Conservation (phyloP, 64 coral and sea anemone species). For the Stylophora pistillata region DNA sequence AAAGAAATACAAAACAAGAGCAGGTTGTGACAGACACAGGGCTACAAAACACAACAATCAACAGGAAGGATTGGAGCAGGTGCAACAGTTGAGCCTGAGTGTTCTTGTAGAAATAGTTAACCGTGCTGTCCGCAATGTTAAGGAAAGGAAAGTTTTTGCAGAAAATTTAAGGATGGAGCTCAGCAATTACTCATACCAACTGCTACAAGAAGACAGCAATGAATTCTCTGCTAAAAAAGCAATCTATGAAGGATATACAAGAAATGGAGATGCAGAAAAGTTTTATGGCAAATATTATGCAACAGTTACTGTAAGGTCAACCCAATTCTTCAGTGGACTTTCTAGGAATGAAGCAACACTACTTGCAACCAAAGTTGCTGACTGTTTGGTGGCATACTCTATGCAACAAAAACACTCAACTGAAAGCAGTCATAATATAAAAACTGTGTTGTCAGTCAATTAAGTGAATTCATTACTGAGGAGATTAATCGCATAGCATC, state of each 20-base stretch:
- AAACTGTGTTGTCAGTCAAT: too few species aligned
- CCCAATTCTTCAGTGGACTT: background rate
- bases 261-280: too few species aligned
- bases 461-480: too few species aligned
- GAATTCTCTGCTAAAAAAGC: conserved; percentile 50
- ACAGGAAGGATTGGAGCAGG: conserved; percentile 43
- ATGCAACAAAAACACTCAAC: conserved; percentile 16
- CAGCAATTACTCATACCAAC: conserved; percentile 30
- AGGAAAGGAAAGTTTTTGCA: too few species aligned
- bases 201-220: conserved; percentile 17
- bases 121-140: too few species aligned
- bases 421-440: background rate
- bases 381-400: background rate
- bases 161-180: too few species aligned
- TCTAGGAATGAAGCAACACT: background rate
- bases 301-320: background rate
- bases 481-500: too few species aligned
- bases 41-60: conserved; percentile 35
- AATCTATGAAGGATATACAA: too few species aligned
- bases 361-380: conserved; percentile 9
- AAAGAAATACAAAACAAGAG: conserved; percentile 48
- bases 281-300: conserved; percentile 64
- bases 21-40: conserved; percentile 45
- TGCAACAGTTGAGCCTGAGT: too few species aligned
- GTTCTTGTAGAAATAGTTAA: too few species aligned